Evolutionary conservation across 1,140 invertebrate species (phyloP), one percentile per base, ranked within the genome.

Genomic region (Bombus balteatus): DNA sequence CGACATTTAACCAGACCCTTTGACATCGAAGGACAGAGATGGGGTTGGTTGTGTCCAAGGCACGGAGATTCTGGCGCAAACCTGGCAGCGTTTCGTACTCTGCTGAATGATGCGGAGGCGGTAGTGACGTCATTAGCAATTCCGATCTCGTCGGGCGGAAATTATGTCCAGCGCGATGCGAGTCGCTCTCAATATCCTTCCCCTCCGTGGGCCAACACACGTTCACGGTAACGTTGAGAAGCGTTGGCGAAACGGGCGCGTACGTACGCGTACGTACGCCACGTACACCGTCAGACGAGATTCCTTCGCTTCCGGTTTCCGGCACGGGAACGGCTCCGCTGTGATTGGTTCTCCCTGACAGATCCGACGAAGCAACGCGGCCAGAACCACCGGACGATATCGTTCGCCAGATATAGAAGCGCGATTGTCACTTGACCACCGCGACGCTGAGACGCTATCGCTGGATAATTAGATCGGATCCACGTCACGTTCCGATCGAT

Each of bases 81-180:
- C 43, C 71, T 75, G 68, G 71, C 79, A 34, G 79, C 84, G 65
- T 73, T 72, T 59, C 88, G 75, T 79, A 81, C 81, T 75, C 41
- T 28, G 81, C 39, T 93, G 93, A 95, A 94, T 93, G 94, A 95
- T 94, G 94, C 92, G 92, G 92, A 94, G 93, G 92, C 92, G 93
- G 94, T 93, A 94, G 94, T 94, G 94, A 94, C 94, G 94, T 95
- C 94, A 95, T 95, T 95, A 95, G 95, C 94, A 95, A 95, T 95
- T 95, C 95, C 94, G 94, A 95, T 95, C 95, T 95, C 94, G 95
- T 95, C 94, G 94, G 93, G 94, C 95, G 95, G 95, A 95, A 95
- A 95, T 95, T 95, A 95, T 95, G 95, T 95, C 95, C 95, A 95
- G 93, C 93, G 92, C 93, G 93, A 93, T 92, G 92, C 93, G 93